phyloP scores from a whole-genome alignment of 2,888 invertebrate species.

The Trilocha varians region DNA sequence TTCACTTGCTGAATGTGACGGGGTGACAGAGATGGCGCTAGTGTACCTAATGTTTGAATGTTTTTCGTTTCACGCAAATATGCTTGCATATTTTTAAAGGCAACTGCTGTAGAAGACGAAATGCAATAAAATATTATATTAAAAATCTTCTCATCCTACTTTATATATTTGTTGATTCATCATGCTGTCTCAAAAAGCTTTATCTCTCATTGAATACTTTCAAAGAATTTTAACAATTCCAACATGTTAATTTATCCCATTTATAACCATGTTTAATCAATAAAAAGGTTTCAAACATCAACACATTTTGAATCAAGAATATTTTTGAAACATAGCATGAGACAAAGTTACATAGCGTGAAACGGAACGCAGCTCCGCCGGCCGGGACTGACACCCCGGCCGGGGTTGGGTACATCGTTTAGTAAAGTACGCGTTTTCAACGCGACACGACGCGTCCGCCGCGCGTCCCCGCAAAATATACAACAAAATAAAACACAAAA shows the following conservation, averaged over 20 bases:
- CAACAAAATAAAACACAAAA: conserved; percentile 55
- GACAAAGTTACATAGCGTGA: conserved; percentile 17
- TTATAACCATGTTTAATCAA: no score
- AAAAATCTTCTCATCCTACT: no score
- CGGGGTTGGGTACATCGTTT: conserved; percentile 46
- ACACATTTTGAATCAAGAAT: no score
- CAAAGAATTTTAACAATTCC: no score
- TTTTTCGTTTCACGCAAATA: conserved; percentile 33
- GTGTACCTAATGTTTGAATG: conserved; percentile 22
- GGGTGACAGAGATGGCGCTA: conserved; percentile 34
- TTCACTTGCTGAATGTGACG: conserved; percentile 33
- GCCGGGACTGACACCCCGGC: conserved; percentile 59
- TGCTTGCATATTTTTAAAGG: no score
- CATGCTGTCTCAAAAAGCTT: no score
- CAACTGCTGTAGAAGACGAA: no score
- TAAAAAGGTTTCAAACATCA: no score
- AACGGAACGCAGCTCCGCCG: conserved; percentile 52
- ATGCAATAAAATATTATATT: no score
- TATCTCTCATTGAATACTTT: no score
- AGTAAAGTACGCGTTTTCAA: conserved; percentile 47
- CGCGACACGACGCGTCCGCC: conserved; percentile 30
- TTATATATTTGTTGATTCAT: no score
- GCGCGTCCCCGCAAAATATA: conserved; percentile 22
- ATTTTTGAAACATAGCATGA: conserved; percentile 8
- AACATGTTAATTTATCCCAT: no score